A percentile compares a stretch with the other conserved stretches of the same genome.
phyloP scores from a whole-genome alignment of 1,140 invertebrate species.

The Geopemphigus sp. region DNA sequence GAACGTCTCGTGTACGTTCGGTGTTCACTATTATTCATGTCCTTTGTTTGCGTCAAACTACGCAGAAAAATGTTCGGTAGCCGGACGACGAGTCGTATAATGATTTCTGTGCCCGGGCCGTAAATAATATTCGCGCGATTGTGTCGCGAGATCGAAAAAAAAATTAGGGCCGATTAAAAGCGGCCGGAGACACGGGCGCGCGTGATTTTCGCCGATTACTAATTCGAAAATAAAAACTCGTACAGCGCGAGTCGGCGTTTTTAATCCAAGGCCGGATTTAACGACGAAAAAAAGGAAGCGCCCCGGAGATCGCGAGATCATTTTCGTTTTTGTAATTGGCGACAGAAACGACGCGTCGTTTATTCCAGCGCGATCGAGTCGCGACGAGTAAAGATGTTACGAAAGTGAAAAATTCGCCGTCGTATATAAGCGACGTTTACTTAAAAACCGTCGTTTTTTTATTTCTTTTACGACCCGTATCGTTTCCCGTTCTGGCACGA shows the following conservation, averaged over 20 bases:
- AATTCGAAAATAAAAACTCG: background rate
- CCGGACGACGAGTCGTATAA: background rate
- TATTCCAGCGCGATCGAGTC: too few relatives aligned
- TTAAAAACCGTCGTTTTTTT: too few relatives aligned
- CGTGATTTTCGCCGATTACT: background rate
- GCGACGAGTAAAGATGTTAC: too few relatives aligned
- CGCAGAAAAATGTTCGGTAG: slow-evolving; percentile 2
- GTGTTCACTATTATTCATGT: slow-evolving; percentile 40
- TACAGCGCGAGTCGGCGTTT: background rate
- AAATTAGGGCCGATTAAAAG: slow-evolving; percentile 5
- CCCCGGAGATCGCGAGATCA: background rate
- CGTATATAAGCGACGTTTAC: too few relatives aligned
- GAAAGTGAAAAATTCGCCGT: too few relatives aligned
- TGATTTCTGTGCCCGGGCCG: background rate
- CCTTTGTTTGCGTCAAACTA: slow-evolving; percentile 39
- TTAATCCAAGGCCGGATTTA: background rate
- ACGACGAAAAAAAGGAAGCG: too few relatives aligned
- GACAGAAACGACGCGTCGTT: too few relatives aligned
- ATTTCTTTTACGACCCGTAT: too few relatives aligned
- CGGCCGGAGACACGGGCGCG: background rate
- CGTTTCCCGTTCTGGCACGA: too few relatives aligned
- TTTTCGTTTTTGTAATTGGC: background rate
- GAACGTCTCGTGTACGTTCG: slow-evolving; percentile 7
- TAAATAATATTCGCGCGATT: background rate
- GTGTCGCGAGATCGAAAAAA: background rate